Base-by-base conservation (phyloP, 1,140 invertebrate genomes). In the Pseudomyrmex pallidus region DNA sequence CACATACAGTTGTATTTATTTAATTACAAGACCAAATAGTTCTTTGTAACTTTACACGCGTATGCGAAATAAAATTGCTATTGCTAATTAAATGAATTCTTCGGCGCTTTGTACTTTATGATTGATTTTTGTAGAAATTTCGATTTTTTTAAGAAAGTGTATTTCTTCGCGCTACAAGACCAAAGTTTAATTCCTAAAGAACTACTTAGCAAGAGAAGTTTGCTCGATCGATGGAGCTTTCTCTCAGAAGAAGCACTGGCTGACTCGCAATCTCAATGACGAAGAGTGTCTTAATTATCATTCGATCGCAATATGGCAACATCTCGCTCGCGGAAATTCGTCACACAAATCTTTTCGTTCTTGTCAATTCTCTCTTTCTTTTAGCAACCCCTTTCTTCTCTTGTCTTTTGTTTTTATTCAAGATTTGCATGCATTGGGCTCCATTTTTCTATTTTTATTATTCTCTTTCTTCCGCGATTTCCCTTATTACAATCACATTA, bases 271-370 rank as follows among this genome's bases (percentile, higher is more conserved):
- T 52, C 35, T 46, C 50, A 56, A 72, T 83, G 86, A 88, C 87
- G 62, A 88, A 88, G 74, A 83, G 68, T 73, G 68, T 73, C 56
- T 67, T 88, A 88, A 88, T 88, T 88, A 88, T 88, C 87, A 82
- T 67, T 85, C 67, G 78, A 73, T 50, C 78, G 87, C 20, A 61
- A 85, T 63, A 66, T 74, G 73, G 76, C 56, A 61, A 15, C 50
- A 20, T 76, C 35, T 35, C 44, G 52, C 48, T 61, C 10, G 17
- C 70, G 77, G 77, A 85, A 85, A 88, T 83, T 83, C 56, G 22
- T 76, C 57, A 68, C 66, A 70, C 73, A 85, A 87, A 87, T 87
- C 70, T 87, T 70, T 63, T 46, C 63, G 35, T 70, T 70, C 59
- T 82, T 56, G 48, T 76, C 7, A 22, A 72, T 4, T 62, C 12